Evolutionary conservation across 2,113 vertebrate genomes (phyloP), one percentile per base, ranked within the genome.

Genomic region (Microcebus tavaratra): DNA sequence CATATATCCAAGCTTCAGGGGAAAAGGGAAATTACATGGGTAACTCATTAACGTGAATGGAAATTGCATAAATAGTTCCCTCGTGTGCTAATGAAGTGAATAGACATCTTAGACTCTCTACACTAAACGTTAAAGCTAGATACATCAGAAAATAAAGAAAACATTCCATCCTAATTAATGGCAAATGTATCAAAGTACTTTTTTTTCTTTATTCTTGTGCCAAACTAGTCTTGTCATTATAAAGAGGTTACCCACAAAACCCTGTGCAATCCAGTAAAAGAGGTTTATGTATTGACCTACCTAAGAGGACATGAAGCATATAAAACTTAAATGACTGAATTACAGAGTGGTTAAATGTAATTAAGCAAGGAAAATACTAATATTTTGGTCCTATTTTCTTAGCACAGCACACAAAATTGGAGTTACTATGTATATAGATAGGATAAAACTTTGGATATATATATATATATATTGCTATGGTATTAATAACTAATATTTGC

Each of bases 131-230:
- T 95, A 81, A 34, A n/a, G 50, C 4, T 63, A 81, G 87, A 96
- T 27, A 84, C 27, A 65, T 59, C 59, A 96, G 84, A 80, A 97
- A 87, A 84, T 94, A 55, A 95, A 83, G 70, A 94, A 96, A 90
- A 82, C 50, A 94, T 94, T 88, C 75, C 53, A 73, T 90, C 65
- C 80, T 89, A 92, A 76, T 96, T 88, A 83, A 29, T 61, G 65
- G 80, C 83, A 95, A 85, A 90, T 93, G 83, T 96, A 90, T 82
- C 93, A 90, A 80, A 92, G 78, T 63, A 18, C 57, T 8, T 63
- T 70, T 48, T 53, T 55, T 53, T 8, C 59, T 92, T 94, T 94
- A 92, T 97, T 96, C 68, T 61, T 80, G 4, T 65, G 81, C 89
- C 92, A 97, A 42, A 94, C 39, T 21, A 91, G 59, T 73, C 65